Conservation (phyloP, 1,140 invertebrate genomes). For the Caerostris darwini region DNA sequence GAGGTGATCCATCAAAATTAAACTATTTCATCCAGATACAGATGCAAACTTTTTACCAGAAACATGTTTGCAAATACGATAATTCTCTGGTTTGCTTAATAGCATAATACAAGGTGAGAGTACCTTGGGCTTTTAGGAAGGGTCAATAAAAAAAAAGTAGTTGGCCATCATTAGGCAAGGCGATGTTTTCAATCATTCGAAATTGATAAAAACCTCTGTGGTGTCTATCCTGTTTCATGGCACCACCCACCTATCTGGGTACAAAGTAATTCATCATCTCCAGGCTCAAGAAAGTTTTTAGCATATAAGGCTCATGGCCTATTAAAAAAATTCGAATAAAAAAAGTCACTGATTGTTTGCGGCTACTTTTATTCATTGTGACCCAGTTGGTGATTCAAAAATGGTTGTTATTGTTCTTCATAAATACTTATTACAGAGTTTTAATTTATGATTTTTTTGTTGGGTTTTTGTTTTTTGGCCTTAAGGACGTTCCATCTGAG, state of each 20-base stretch:
- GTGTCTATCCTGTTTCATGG: slow-evolving; percentile 57
- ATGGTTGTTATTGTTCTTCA: slow-evolving; percentile 53
- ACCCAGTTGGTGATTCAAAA: slow-evolving; percentile 28
- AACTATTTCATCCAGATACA: slow-evolving; percentile 6
- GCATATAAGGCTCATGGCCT: slow-evolving; percentile 67
- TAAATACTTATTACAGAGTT: background rate
- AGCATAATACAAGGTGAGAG: background rate
- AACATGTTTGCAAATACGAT: slow-evolving; percentile 7
- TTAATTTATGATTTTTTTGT: slow-evolving; percentile 55
- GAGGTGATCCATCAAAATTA: slow-evolving; percentile 25
- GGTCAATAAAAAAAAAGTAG: background rate
- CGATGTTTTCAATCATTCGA: slow-evolving; percentile 39
- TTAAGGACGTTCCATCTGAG: background rate
- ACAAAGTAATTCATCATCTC: slow-evolving; percentile 60
- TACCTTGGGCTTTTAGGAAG: slow-evolving; percentile 13
- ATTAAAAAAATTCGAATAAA: slow-evolving; percentile 17
- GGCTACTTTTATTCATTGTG: slow-evolving; percentile 52
- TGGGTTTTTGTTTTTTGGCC: background rate
- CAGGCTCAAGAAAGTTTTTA: slow-evolving; percentile 24
- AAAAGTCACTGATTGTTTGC: slow-evolving; percentile 15
- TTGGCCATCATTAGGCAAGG: slow-evolving; percentile 33
- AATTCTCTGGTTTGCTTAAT: background rate
- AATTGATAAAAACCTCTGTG: slow-evolving; percentile 41
- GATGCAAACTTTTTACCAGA: background rate
- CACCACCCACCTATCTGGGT: slow-evolving; percentile 59